Percentiles rank a stretch among this genome's conserved stretches.
These are phyloP conservation scores for Grantiella picta DNA, from an alignment of 2,113 vertebrate genomes.

Conservation along the genomic window DNA sequence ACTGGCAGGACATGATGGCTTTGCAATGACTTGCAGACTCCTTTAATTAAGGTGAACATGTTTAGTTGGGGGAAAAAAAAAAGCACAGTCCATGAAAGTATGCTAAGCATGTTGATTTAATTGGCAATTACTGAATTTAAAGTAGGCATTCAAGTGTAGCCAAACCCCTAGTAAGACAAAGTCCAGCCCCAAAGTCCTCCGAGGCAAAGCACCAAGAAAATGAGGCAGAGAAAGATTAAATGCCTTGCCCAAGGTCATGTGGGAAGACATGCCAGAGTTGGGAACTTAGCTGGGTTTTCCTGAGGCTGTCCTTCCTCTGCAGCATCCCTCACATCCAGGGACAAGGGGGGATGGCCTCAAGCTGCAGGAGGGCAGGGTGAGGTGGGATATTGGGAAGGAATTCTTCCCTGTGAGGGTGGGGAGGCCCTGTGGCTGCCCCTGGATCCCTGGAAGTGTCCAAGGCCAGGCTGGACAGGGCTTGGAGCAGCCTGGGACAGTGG, in stretches of 20 bases:
- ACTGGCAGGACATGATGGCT: constrained; percentile 43
- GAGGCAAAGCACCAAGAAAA: not conserved
- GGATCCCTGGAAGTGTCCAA: not conserved
- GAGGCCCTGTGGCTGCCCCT: not conserved
- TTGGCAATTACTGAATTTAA: constrained; percentile 46
- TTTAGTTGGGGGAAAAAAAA: not conserved
- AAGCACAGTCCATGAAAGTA: not conserved
- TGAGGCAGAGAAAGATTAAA: not conserved
- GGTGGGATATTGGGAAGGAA: not conserved
- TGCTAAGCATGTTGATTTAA: constrained; percentile 57
- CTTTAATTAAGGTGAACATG: constrained; percentile 55
- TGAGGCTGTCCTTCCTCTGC: fast-evolving
- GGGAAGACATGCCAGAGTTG: not conserved
- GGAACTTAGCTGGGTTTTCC: not conserved
- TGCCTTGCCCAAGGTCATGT: not conserved
- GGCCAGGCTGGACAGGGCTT: fast-evolving
- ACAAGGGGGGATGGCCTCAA: not conserved
- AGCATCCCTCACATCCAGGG: fast-evolving
- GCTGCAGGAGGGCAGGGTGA: fast-evolving
- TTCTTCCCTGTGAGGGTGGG: fast-evolving
- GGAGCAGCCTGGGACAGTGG: not conserved
- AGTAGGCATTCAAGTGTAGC: not conserved
- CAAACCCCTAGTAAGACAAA: not conserved
- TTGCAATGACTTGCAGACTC: constrained; percentile 9
- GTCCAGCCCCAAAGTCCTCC: not conserved